Evolutionary conservation across 2,888 invertebrate species (phyloP).

Genomic region (Oconnorella tubifera): DNA sequence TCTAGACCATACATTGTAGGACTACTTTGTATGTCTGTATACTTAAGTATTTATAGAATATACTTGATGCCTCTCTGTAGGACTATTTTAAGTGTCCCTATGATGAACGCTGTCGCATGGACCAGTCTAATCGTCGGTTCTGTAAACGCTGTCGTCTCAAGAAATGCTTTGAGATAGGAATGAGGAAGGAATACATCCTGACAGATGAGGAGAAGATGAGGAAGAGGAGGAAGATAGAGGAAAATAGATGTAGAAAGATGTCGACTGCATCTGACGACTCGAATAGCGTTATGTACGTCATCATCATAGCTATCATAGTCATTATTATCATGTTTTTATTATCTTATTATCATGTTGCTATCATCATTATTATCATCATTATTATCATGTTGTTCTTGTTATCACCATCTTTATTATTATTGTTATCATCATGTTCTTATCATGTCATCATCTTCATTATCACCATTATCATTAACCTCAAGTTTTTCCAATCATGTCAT

Average conservation of each 20-base stretch:
- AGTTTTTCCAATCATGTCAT: too few species aligned
- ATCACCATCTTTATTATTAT: too few species aligned
- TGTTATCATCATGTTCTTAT: too few species aligned
- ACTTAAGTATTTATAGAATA: not conserved
- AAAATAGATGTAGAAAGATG: slow-evolving; percentile 65
- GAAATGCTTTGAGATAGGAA: slow-evolving; percentile 90
- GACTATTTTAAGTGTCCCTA: slow-evolving; percentile 83
- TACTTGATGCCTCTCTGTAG: slow-evolving; percentile 37
- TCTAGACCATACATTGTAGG: too few species aligned
- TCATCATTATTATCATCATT: too few species aligned
- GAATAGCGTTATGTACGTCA: not conserved
- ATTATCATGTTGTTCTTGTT: too few species aligned
- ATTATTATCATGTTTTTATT: not conserved
- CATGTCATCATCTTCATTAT: too few species aligned
- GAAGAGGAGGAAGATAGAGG: slow-evolving; percentile 83
- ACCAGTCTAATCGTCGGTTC: slow-evolving; percentile 85
- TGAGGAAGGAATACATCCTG: slow-evolving; percentile 97
- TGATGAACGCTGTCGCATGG: slow-evolving; percentile 85
- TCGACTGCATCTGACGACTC: slow-evolving; percentile 15
- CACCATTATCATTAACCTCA: too few species aligned
- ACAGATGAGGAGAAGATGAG: slow-evolving; percentile 77
- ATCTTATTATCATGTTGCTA: not conserved
- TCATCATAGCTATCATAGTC: not conserved
- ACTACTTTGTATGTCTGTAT: too few species aligned
- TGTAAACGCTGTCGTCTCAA: slow-evolving; percentile 94